These are phyloP conservation scores for Platorchestia sp. DNA, from an alignment of 1,140 invertebrate species.

Conservation along the genomic window DNA sequence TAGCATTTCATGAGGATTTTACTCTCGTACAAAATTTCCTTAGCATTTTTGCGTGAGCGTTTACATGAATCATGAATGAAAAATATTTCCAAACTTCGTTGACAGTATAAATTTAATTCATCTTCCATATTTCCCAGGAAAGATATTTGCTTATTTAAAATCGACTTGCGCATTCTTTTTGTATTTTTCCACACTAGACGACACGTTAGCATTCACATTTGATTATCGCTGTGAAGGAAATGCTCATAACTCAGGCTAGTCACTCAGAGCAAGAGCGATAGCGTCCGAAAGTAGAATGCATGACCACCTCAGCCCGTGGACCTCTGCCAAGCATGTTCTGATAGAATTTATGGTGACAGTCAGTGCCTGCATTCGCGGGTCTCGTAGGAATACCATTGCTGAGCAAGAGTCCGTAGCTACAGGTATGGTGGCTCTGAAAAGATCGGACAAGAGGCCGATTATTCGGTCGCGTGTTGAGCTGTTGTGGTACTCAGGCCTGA, in stretches of 20 bases:
- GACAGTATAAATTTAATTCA: not conserved
- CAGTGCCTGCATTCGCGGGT: not conserved
- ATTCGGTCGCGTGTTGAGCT: not conserved
- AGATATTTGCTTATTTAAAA: not conserved
- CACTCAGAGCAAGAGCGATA: not conserved
- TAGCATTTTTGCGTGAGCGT: not conserved
- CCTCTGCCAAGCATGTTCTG: not conserved
- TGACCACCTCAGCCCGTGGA: slow-evolving; percentile 27
- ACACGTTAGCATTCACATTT: not conserved
- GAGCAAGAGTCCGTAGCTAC: not conserved
- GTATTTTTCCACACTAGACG: not conserved
- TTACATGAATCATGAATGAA: not conserved
- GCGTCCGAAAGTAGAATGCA: slow-evolving; percentile 42
- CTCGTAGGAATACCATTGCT: not conserved
- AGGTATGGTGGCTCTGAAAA: not conserved
- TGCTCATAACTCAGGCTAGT: not conserved
- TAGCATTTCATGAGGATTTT: not conserved
- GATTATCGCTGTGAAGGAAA: not conserved
- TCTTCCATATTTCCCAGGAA: not conserved
- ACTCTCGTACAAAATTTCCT: not conserved
- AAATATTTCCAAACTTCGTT: not conserved
- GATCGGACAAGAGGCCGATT: not conserved
- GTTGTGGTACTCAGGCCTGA: slow-evolving; percentile 5
- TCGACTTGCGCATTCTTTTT: not conserved
- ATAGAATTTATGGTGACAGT: not conserved